These are phyloP conservation scores for Dendrolimus houi DNA, from an alignment of 2,888 invertebrate species.

Conservation along the genomic window DNA sequence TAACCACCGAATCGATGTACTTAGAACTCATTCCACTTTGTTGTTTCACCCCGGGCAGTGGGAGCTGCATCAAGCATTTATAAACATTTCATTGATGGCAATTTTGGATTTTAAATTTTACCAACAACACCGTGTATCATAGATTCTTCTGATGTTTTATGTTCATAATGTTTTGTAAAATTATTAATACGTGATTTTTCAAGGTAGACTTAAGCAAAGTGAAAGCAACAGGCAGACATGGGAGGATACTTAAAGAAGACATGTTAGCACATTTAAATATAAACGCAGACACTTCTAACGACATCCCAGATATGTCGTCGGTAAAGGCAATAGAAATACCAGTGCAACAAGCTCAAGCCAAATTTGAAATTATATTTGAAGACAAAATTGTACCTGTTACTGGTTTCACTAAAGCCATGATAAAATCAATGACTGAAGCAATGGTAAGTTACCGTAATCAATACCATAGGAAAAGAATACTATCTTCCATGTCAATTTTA, in stretches of 20 bases:
- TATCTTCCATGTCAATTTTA: neutral
- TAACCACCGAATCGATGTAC: no score
- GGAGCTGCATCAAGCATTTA: no score
- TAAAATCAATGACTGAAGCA: slow-evolving; percentile 95
- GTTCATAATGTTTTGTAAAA: no score
- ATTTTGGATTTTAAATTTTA: no score
- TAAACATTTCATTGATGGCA: no score
- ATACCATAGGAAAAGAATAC: no score
- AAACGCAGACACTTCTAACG: slow-evolving; percentile 70
- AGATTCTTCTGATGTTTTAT: no score
- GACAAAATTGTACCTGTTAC: slow-evolving; percentile 81
- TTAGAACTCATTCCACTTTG: no score
- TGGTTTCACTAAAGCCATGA: slow-evolving; percentile 94
- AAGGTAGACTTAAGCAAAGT: slow-evolving; percentile 83
- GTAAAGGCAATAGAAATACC: slow-evolving; percentile 34
- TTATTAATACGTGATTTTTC: slow-evolving; percentile 16
- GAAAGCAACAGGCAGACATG: slow-evolving; percentile 88
- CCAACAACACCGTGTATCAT: no score
- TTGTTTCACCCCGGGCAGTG: no score
- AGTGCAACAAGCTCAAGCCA: slow-evolving; percentile 28
- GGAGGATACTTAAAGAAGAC: slow-evolving; percentile 97
- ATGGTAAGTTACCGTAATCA: slow-evolving; percentile 68
- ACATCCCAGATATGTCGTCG: slow-evolving; percentile 26
- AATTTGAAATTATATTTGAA: slow-evolving; percentile 36
- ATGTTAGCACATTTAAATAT: slow-evolving; percentile 82